Base-by-base conservation (phyloP, 2,113 vertebrate genomes). In the Rhineura floridana region DNA sequence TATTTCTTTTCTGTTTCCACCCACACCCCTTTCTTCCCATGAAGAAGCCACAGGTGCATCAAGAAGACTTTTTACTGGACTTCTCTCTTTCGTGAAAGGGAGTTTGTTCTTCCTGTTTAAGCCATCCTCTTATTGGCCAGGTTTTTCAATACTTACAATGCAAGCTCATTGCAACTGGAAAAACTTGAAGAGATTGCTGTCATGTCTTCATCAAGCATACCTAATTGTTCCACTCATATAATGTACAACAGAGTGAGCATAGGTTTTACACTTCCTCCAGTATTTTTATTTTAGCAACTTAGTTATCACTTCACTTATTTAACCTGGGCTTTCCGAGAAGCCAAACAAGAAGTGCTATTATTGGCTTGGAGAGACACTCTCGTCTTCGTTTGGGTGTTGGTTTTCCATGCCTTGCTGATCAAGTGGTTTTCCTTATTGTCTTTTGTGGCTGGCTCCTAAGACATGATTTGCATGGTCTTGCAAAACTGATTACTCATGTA, bases 71-170 rank as follows among this genome's bases (percentile, higher is more conserved):
- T 67, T 0, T 1, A 75, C 76, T 83, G 55, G 36, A 1, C 87
- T 73, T 73, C 50, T 83, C 44, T 73, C 73, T 75, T 62, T 85
- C 81, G 48, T 89, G 55, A 82, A 93, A 69, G 91, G 90, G 80
- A 39, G 52, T 70, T 81, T 15, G 81, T 93, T 94, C 92, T 93
- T 95, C 92, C 93, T 92, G 77, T 83, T 91, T 84, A 96, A 96
- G 95, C 95, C 94, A 95, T 96, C 91, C 90, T 95, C 89, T 90
- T 91, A 88, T 12, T 77, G 84, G 93, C 93, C 93, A 96, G 92
- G 92, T 95, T 95, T 95, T 94, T 95, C 95, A 90, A 90, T 93
- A 78, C 91, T 93, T 94, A 94, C 93, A 95, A 95, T 93, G 94
- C 94, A 94, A 95, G 90, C 42, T 94, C 88, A 65, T 93, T 94